Percentiles rank a stretch among this genome's conserved stretches.
phyloP scores from a whole-genome alignment of 2,113 vertebrate genomes.

The Empidonax alnorum region DNA sequence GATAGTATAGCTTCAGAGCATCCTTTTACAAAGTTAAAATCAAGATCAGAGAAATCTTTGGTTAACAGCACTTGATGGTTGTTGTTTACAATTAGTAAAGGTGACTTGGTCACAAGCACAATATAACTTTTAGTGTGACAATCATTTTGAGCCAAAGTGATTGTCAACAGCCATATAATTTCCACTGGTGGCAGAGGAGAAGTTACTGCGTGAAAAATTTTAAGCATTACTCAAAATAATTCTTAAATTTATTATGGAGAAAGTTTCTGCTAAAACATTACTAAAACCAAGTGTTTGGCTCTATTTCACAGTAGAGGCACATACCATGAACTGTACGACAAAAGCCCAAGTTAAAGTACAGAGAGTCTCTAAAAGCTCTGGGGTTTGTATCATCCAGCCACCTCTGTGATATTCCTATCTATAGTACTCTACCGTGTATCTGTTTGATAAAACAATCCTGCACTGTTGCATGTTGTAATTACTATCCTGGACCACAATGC shows the following conservation, averaged over 20 bases:
- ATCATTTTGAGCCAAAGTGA: background rate
- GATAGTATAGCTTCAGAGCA: background rate
- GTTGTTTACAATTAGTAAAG: background rate
- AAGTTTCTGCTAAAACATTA: background rate
- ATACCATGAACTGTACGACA: background rate
- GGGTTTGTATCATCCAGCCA: background rate
- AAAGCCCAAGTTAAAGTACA: background rate
- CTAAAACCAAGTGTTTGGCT: background rate
- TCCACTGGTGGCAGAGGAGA: background rate
- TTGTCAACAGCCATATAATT: background rate
- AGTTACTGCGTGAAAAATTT: background rate
- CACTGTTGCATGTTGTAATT: constrained; percentile 90
- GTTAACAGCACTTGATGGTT: background rate
- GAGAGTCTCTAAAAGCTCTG: background rate
- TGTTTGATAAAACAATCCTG: constrained; percentile 89
- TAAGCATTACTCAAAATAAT: background rate
- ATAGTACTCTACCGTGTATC: constrained; percentile 83
- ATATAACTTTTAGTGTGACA: background rate
- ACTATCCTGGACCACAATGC: constrained; percentile 89
- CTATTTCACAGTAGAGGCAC: background rate
- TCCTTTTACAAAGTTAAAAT: background rate
- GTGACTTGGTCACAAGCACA: background rate
- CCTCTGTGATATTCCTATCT: background rate
- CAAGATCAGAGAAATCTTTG: background rate
- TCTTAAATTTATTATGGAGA: background rate